Evolutionary conservation across 2,113 vertebrate species (phyloP), one percentile per base, ranked within the genome.

Genomic region (Aleadryas rufinucha): DNA sequence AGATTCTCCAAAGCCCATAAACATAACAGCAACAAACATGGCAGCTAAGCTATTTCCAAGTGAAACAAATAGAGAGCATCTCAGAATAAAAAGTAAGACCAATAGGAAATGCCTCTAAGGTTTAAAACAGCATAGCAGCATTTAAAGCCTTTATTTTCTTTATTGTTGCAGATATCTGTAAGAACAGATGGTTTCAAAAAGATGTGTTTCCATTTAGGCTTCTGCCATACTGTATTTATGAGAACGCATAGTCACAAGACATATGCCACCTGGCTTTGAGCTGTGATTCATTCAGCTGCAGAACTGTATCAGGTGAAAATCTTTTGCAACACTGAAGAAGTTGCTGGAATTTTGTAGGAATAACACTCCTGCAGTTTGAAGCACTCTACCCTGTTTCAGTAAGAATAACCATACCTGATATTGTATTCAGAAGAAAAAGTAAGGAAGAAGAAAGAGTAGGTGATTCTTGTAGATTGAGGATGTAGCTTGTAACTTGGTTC

Each of bases 111-210:
- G 64, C 56, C 37, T 87, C 82, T 17, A 75, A 63, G 56, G 39
- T 87, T 93, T 88, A 44, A 89, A 95, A 63, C 24, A 84, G 68
- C 56, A 75, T 5, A 78, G 56, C 50, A 84, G 24, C 71, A 52
- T 72, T 80, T 84, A 50, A 92, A 76, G 42, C 24, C 61, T 84
- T 93, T 91, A 63, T 94, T 96, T 92, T 68, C 66, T 93, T 95
- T 93, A 90, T 87, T 97, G 59, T 94, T 96, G 84, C 80, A 91
- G 84, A 42, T 97, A 97, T 94, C 86, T 78, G 37, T 66, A 87
- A 94, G 84, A 95, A 92, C 96, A 97, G 94, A 97, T 95, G 95
- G 94, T 79, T 93, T 69, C 49, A 93, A 45, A 95, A 96, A 84
- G 65, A 93, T 44, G 59, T 90, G 70, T 74, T 92, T 97, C 83